Percentiles rank a stretch among this genome's conserved stretches.
Evolutionary conservation across 1,140 invertebrate species (phyloP).

Genomic region (Cherax quadricarinatus): DNA sequence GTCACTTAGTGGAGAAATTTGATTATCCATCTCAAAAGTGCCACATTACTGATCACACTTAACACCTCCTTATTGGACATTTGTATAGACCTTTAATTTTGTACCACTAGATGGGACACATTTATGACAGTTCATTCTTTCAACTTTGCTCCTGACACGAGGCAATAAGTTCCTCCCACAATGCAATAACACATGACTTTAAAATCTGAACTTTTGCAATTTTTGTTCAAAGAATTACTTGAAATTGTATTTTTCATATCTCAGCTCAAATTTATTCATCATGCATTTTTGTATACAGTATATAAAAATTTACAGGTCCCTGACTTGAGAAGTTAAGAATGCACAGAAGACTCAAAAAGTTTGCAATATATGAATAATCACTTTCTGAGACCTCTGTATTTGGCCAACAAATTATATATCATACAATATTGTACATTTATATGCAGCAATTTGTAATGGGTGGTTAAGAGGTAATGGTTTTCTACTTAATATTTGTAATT

Average conservation of each 20-base stretch:
- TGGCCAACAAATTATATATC: slow-evolving; percentile 56
- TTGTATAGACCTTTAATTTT: not conserved
- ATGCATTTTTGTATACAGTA: not conserved
- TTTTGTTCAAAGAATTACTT: not conserved
- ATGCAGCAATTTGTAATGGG: not conserved
- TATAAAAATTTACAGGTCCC: slow-evolving; percentile 54
- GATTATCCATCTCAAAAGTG: slow-evolving; percentile 4
- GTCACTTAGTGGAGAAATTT: slow-evolving; percentile 2
- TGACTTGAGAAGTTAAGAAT: slow-evolving; percentile 33
- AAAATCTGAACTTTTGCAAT: not conserved
- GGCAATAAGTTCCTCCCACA: not conserved
- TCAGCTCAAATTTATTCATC: not conserved
- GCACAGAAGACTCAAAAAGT: slow-evolving; percentile 22
- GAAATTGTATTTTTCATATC: not conserved
- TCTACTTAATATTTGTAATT: too few species aligned
- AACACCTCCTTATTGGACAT: not conserved
- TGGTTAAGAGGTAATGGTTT: not conserved
- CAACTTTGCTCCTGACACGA: not conserved
- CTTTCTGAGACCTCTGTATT: slow-evolving; percentile 60
- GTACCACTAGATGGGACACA: not conserved
- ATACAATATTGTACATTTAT: slow-evolving; percentile 64
- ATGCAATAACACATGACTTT: not conserved
- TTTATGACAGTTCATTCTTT: not conserved
- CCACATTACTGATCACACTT: not conserved
- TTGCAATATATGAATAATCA: slow-evolving; percentile 11